A percentile compares a stretch with the other conserved stretches of the same genome.
These are phyloP conservation scores for Phengaris alcon DNA, from an alignment of 2,888 invertebrate species.

Conservation along the genomic window DNA sequence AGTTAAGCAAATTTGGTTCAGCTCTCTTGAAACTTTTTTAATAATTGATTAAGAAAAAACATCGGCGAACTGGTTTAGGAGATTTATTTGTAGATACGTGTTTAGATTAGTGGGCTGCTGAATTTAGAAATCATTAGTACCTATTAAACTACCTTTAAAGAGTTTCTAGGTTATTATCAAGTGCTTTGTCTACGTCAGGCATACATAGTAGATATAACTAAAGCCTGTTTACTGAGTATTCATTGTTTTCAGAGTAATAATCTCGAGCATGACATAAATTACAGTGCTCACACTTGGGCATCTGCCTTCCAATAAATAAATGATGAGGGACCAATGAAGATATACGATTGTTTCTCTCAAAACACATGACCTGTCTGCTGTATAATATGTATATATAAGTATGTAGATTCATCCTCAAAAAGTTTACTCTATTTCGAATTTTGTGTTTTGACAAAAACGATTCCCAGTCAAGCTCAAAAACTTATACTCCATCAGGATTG, in stretches of 20 bases:
- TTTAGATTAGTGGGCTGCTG: not conserved
- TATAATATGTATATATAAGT: not conserved
- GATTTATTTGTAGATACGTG: not conserved
- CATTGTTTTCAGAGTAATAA: not conserved
- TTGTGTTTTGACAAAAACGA: no score
- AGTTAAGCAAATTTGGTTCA: conserved; percentile 22
- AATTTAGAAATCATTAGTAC: not conserved
- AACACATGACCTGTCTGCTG: not conserved
- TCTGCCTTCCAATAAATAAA: conserved; percentile 16
- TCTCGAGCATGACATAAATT: conserved; percentile 1
- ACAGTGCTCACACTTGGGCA: not conserved
- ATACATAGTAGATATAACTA: not conserved
- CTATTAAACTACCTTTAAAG: not conserved
- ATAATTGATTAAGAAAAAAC: not conserved
- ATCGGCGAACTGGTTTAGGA: not conserved
- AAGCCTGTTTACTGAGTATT: not conserved
- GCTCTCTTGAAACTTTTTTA: not conserved
- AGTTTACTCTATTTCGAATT: not conserved
- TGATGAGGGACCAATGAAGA: conserved; percentile 18
- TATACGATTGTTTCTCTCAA: conserved; percentile 8
- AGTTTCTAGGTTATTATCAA: not conserved
- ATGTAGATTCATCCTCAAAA: not conserved
- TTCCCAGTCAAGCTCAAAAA: no score
- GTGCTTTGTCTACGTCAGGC: not conserved
- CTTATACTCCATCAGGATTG: no score